Conservation (phyloP, 92 coral and sea anemone species). For the Parazoanthus atlanticus region DNA sequence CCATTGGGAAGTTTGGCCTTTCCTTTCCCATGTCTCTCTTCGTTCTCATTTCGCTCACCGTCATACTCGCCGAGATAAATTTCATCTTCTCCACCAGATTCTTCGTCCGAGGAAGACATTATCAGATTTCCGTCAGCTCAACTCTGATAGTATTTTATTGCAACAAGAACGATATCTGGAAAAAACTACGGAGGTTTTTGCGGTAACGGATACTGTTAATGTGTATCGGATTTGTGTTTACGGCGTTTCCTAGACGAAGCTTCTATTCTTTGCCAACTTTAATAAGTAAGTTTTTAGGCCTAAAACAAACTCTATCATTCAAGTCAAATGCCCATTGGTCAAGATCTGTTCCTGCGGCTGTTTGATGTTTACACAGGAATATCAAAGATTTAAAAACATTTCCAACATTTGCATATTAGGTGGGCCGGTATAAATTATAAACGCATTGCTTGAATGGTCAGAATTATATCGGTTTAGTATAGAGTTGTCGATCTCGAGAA, state of each 20-base stretch:
- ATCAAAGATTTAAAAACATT: background rate
- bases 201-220: background rate
- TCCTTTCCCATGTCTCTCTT: conserved; percentile 95
- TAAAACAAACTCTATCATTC: conserved; percentile 14
- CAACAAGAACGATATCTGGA: background rate
- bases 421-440: background rate
- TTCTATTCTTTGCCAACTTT: background rate
- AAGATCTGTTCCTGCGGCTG: background rate
- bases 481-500: background rate
- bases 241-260: conserved; percentile 37
- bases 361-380: conserved; percentile 10
- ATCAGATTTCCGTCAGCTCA: background rate
- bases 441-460: too few relatives aligned
- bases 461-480: background rate
- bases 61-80: conserved; percentile 95
- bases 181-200: background rate
- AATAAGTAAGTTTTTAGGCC: conserved; percentile 40
- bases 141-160: too few relatives aligned
- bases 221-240: conserved; percentile 41
- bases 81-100: conserved; percentile 80
- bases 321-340: conserved; percentile 15
- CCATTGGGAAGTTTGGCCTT: conserved; percentile 97
- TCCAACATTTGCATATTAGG: conserved; percentile 9
- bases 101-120: conserved; percentile 96
- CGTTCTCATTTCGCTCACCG: conserved; percentile 91